Evolutionary conservation across 2,113 vertebrate genomes (phyloP).

Genomic region (Gila orcuttii): DNA sequence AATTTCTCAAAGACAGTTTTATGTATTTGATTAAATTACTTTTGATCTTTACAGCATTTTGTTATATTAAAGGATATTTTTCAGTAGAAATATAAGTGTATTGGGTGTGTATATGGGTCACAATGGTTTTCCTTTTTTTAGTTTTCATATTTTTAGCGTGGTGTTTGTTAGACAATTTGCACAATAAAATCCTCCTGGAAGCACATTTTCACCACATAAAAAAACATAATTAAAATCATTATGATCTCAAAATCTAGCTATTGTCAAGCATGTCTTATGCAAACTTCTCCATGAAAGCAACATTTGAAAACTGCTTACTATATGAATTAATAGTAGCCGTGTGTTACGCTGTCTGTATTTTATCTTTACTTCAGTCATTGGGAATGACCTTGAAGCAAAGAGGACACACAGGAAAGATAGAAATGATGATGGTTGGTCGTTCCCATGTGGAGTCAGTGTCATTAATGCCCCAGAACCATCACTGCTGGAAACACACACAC

Average conservation of each 20-base stretch:
- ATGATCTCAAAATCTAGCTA: background rate
- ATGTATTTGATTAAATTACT: no score
- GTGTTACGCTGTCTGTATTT: background rate
- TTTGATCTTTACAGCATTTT: no score
- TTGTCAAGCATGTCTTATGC: background rate
- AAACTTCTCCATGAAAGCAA: background rate
- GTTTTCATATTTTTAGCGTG: no score
- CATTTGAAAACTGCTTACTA: background rate
- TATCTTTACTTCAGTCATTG: constrained; percentile 22
- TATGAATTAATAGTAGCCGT: background rate
- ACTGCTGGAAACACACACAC: constrained; percentile 47
- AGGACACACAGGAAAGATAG: constrained; percentile 57
- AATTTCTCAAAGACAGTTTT: no score
- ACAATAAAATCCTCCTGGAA: no score
- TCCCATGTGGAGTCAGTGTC: constrained; percentile 53
- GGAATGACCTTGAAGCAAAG: constrained; percentile 59
- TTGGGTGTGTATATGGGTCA: no score
- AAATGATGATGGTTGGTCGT: constrained; percentile 49
- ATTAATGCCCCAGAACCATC: constrained; percentile 52
- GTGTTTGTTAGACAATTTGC: no score
- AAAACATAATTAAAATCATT: no score
- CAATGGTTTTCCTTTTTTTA: no score
- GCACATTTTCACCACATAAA: no score
- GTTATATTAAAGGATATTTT: no score
- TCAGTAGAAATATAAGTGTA: no score